phyloP scores from a whole-genome alignment of 1,140 invertebrate species.

The Dendroctonus valens region DNA sequence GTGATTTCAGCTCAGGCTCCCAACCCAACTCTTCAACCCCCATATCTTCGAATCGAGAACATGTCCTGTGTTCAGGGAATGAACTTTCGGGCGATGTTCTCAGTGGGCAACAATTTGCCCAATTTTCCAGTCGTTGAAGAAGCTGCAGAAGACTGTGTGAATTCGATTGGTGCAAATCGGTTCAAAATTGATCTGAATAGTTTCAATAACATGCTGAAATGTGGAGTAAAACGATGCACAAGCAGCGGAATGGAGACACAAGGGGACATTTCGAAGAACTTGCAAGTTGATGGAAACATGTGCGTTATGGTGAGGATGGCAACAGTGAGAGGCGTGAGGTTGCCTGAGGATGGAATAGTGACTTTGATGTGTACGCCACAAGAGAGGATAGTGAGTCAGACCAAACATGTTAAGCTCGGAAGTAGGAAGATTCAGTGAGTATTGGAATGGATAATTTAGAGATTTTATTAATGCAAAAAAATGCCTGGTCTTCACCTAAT shows the following conservation, averaged over 20 bases:
- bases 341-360: conserved; percentile 61
- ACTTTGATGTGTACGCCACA: conserved; percentile 64
- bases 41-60: conserved; percentile 39
- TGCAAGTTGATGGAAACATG: conserved; percentile 42
- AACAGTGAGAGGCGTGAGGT: conserved; percentile 57
- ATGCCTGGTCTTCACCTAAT: no score
- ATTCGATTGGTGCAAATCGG: not conserved
- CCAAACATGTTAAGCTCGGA: conserved; percentile 50
- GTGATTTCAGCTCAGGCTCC: conserved; percentile 28
- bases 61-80: conserved; percentile 43
- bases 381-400: conserved; percentile 58
- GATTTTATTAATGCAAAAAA: no score
- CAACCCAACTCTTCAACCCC: conserved; percentile 19
- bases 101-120: not conserved
- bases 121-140: conserved; percentile 35
- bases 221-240: conserved; percentile 49
- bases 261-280: conserved; percentile 13
- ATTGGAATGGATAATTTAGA: not conserved
- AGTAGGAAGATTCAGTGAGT: conserved; percentile 32
- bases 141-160: conserved; percentile 29
- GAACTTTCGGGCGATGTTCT: conserved; percentile 23
- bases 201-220: conserved; percentile 38
- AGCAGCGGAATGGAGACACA: not conserved
- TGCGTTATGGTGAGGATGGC: conserved; percentile 64
- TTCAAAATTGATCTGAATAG: conserved; percentile 39